Base-by-base conservation (phyloP, 1,140 invertebrate species). In the Drosophila chauvacae region DNA sequence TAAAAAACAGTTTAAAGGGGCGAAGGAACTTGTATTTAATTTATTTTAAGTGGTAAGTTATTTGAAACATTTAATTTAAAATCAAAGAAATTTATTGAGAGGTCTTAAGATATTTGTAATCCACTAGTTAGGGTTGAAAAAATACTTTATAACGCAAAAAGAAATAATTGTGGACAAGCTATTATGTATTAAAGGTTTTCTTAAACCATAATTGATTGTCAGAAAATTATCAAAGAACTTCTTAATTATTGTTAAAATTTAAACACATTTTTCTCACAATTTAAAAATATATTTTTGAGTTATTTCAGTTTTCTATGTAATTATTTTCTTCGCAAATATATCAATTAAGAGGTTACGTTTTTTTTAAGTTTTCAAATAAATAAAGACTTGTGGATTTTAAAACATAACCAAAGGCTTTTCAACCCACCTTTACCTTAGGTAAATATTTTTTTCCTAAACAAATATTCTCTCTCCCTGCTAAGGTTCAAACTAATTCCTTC, bases 21-120 rank as follows among this genome's bases (percentile, higher is more conserved):
- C 0, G 13, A 0, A 53, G 1, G 7, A 2, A 14, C 7, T 23
- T 16, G 14, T 16, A 23, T 37, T 16, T 16, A 9, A 20, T 2
- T 33, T 35, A 35, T 53, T 35, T 20, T 20, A 2, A 53, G 1
- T 20, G 4, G n/a, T 14, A 4, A 14, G n/a, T n/a, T n/a, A 6
- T 50, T 6, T 6, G 4, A 1, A n/a, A 5, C 18, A 5, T 20
- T 7, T 16, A 28, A 28, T 28, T 10, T 16, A 28, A 51, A 13
- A 4, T 0, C n/a, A 4, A 33, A 4, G 0, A 2, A 14, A 33
- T 33, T 50, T 14, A 14, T 35, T 20, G 0, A 14, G 11, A 14
- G 1, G 1, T 14, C 7, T 6, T 20, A 7, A 10, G 0, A 33
- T 0, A 10, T 30, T 7, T 33, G 7, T 33, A 33, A 33, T 28